Base-by-base conservation (phyloP, 2,113 vertebrate genomes). In the Todiramphus saurophagus region DNA sequence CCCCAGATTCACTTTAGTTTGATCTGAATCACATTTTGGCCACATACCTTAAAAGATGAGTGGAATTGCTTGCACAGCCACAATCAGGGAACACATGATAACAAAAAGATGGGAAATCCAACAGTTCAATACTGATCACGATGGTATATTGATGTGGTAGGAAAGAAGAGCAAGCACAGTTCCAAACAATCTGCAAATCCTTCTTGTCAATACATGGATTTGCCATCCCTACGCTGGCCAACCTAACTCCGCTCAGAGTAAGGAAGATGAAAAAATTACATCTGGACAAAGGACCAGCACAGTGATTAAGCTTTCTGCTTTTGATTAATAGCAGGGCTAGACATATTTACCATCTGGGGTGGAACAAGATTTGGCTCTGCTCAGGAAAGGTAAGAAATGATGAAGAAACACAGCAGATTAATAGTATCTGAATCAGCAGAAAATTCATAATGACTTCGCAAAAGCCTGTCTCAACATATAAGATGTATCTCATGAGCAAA, bases 361-460 rank as follows among this genome's bases (percentile, higher is more conserved):
- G n/a, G 37, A 83, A 55, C 63, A 31, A 68, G 28, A 51, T 70
- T 75, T 21, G 15, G n/a, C 50, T 96, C 44, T 69, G 63, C 84
- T 56, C 50, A 84, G 69, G 89, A 88, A 83, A 89, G 39, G 59
- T 73, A 53, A 72, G 82, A 93, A 88, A 89, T 64, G n/a, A 68
- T 18, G 74, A 92, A 97, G 63, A 83, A 91, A 75, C 46, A 88
- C 30, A 82, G 25, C 16, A 79, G 60, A 84, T 33, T 25, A 91
- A 87, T 80, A 87, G 37, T 7, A 25, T 77, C 92, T 83, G 91
- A 97, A 69, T 96, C 53, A 7, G 87, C 95, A 95, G 53, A 93
- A 97, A 95, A 75, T 23, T 21, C 24, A 53, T 78, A 93, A 87
- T 43, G 93, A 87, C 84, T 97, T 93, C 5, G 31, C 95, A 96